These are phyloP conservation scores for Cerceris rybyensis DNA, from an alignment of 2,888 invertebrate genomes.

Conservation along the genomic window DNA sequence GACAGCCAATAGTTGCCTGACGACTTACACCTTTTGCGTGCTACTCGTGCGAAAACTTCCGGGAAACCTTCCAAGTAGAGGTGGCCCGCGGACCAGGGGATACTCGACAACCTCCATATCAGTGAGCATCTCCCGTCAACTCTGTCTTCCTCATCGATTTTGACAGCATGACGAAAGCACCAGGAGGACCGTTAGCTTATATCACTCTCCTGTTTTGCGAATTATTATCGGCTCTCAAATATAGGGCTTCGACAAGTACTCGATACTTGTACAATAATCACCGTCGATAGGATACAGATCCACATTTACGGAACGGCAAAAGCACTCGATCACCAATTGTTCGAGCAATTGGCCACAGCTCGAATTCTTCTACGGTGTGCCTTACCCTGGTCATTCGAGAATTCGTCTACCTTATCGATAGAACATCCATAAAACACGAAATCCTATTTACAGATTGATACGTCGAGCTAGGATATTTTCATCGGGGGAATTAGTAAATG, in stretches of 20 bases:
- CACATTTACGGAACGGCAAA: constrained; percentile 59
- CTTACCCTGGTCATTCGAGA: constrained; percentile 51
- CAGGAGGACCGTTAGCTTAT: constrained; percentile 40
- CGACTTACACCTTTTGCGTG: constrained; percentile 33
- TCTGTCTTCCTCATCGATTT: constrained; percentile 59
- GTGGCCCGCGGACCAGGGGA: constrained; percentile 63
- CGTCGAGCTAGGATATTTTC: not conserved
- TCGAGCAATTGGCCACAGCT: constrained; percentile 67
- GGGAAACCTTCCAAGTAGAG: constrained; percentile 60
- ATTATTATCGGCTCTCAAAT: constrained; percentile 32
- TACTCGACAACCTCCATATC: constrained; percentile 69
- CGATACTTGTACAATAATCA: constrained; percentile 41
- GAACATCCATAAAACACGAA: constrained; percentile 26
- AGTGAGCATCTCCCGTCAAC: constrained; percentile 64
- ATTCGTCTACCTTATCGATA: constrained; percentile 63
- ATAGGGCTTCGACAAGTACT: constrained; percentile 39
- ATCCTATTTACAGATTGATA: not conserved
- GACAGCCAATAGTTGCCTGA: constrained; percentile 34
- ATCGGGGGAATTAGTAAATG: too few species aligned
- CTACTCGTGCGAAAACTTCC: constrained; percentile 46
- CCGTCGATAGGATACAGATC: constrained; percentile 48
- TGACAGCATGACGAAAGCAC: constrained; percentile 68
- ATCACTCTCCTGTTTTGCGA: constrained; percentile 29
- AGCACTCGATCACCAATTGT: constrained; percentile 58
- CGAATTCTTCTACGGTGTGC: constrained; percentile 55